These are phyloP conservation scores for Trochalopteron elliotii DNA, from an alignment of 2,113 vertebrate genomes.

Conservation along the genomic window DNA sequence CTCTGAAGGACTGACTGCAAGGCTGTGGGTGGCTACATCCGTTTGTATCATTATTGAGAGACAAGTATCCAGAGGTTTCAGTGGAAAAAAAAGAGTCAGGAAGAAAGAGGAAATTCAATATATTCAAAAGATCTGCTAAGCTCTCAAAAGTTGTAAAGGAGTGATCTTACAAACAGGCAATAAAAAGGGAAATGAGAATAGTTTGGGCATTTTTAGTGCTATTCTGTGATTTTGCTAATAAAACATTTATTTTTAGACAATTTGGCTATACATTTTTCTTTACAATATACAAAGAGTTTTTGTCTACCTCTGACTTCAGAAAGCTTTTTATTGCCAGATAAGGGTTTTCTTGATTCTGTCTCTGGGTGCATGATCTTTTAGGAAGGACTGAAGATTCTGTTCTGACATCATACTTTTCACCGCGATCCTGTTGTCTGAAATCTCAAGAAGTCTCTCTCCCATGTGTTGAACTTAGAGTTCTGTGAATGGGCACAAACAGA, in stretches of 20 bases:
- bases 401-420: neutral
- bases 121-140: neutral
- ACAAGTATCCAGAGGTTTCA: conserved; percentile 57
- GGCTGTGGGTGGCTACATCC: conserved; percentile 67
- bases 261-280: neutral
- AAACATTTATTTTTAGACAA: neutral
- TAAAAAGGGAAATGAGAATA: neutral
- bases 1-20: conserved; percentile 59
- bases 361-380: neutral
- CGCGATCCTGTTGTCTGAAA: neutral
- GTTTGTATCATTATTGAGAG: conserved; percentile 62
- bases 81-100: conserved; percentile 13
- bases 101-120: conserved; percentile 20
- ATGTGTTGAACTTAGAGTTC: neutral
- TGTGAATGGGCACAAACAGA: neutral
- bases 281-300: neutral
- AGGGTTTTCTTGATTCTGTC: neutral
- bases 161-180: neutral
- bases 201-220: neutral
- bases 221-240: neutral
- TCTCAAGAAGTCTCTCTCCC: neutral
- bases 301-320: neutral
- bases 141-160: neutral
- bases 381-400: neutral
- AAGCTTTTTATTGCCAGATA: neutral